phyloP scores from a whole-genome alignment of 2,113 vertebrate genomes.

The Herpailurus yagouaroundi region DNA sequence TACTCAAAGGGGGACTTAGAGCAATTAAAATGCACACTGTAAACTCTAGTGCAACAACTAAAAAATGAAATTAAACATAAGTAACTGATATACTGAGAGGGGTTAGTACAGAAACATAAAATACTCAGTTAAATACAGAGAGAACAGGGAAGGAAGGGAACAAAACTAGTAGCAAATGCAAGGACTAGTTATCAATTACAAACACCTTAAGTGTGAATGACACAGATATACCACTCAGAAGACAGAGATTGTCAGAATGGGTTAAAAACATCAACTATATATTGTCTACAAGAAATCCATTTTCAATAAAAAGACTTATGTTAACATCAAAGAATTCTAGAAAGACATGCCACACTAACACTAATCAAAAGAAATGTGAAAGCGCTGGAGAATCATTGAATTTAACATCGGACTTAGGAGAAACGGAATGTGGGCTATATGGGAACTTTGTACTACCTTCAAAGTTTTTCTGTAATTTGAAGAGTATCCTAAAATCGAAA shows the following conservation, averaged over 20 bases:
- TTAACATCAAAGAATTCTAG: not conserved
- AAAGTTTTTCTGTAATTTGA: not conserved
- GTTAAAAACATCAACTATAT: not conserved
- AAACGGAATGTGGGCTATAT: not conserved
- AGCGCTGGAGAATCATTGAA: not conserved
- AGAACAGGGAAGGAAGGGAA: not conserved
- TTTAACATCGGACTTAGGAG: not conserved
- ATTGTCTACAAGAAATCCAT: not conserved
- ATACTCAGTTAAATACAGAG: not conserved
- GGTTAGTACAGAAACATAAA: not conserved
- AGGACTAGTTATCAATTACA: not conserved
- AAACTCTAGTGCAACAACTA: not conserved
- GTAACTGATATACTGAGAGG: not conserved
- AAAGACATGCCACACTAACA: not conserved
- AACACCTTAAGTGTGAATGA: not conserved
- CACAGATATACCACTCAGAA: not conserved
- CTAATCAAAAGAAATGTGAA: not conserved
- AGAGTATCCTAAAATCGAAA: not conserved
- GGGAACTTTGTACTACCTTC: not conserved
- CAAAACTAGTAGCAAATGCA: not conserved
- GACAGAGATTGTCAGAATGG: not conserved
- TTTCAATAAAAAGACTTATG: not conserved
- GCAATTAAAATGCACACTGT: not conserved
- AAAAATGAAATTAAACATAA: not conserved
- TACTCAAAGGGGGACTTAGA: not conserved